phyloP scores from a whole-genome alignment of 2,113 vertebrate species.

The Vidua chalybeata region DNA sequence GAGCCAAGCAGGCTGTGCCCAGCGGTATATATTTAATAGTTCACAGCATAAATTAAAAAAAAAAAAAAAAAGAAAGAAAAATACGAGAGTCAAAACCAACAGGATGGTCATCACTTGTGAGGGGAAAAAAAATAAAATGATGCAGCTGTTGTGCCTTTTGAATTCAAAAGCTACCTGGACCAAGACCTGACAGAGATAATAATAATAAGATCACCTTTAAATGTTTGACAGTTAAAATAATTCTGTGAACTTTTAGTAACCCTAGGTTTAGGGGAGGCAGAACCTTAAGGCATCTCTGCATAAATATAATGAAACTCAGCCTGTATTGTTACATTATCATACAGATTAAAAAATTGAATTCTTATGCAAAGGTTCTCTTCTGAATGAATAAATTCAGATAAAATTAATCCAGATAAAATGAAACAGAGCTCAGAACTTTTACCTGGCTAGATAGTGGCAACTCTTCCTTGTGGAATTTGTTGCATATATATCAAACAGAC shows the following conservation, averaged over 20 bases:
- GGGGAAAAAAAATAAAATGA: accelerated
- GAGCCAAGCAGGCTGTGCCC: not conserved
- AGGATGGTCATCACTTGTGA: not conserved
- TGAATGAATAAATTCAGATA: not conserved
- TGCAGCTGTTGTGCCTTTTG: not conserved
- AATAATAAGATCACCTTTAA: not conserved
- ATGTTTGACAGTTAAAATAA: not conserved
- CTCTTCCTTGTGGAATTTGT: not conserved
- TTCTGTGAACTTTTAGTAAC: not conserved
- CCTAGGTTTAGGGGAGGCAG: not conserved
- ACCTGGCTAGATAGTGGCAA: not conserved
- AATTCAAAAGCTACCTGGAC: not conserved
- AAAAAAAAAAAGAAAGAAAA: too few relatives aligned
- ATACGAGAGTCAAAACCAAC: not conserved
- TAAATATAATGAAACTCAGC: not conserved
- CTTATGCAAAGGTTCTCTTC: not conserved
- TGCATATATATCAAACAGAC: not conserved
- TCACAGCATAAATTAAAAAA: not conserved
- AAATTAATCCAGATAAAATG: not conserved
- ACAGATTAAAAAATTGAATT: not conserved
- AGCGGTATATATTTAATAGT: not conserved
- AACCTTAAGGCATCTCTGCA: not conserved
- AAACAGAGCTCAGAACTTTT: not conserved
- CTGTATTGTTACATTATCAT: not conserved
- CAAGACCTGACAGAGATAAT: not conserved